phyloP scores from a whole-genome alignment of 2,888 invertebrate species.

The Dryomyza anilis region DNA sequence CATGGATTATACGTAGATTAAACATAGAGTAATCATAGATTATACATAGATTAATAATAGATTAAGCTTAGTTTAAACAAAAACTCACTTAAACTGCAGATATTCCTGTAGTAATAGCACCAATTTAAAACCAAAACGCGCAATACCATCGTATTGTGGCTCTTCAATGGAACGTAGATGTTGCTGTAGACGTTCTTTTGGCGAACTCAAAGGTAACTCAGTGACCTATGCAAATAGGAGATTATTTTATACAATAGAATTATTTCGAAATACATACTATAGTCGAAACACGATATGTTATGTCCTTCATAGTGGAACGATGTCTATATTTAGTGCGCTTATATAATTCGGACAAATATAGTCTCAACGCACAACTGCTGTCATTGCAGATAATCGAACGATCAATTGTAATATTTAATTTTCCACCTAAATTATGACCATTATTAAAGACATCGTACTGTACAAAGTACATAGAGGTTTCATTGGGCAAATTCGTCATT shows the following conservation, averaged over 20 bases:
- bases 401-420: constrained; percentile 52
- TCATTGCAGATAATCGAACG: constrained; percentile 42
- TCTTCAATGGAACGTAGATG: constrained; percentile 44
- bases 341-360: constrained; percentile 44
- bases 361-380: constrained; percentile 32
- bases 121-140: constrained; percentile 49
- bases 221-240: too few relatives aligned
- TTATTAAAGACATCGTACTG: constrained; percentile 58
- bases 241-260: too few relatives aligned
- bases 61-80: too few relatives aligned
- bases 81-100: constrained; percentile 49
- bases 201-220: constrained; percentile 36
- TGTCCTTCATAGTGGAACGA: constrained; percentile 47
- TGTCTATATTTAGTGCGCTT: constrained; percentile 46
- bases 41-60: too few relatives aligned
- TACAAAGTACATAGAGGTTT: constrained; percentile 34
- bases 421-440: constrained; percentile 54
- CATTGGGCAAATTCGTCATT: too few relatives aligned
- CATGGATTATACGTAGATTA: too few relatives aligned
- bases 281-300: constrained; percentile 48
- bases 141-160: constrained; percentile 44
- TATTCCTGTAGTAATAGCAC: constrained; percentile 44
- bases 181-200: constrained; percentile 38
- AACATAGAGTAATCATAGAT: too few relatives aligned
- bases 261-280: too few relatives aligned